Percentiles rank a stretch among this genome's conserved stretches.
Evolutionary conservation across 2,888 invertebrate species (phyloP).

Genomic region (Pteria penguin): DNA sequence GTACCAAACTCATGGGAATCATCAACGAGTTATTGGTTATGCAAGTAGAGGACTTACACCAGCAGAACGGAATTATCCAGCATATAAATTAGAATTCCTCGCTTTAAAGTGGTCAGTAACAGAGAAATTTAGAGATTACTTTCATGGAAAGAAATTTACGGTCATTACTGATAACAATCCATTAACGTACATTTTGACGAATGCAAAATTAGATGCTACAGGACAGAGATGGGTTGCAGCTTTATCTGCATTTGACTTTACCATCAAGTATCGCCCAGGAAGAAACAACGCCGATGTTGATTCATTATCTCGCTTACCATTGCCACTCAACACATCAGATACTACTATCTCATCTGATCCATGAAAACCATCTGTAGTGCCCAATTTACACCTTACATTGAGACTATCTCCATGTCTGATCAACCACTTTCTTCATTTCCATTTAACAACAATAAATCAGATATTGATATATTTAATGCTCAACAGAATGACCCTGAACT

Average conservation of each 20-base stretch:
- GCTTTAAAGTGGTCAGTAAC: neutral
- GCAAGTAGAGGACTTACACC: neutral
- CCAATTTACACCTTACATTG: neutral
- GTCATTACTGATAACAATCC: neutral
- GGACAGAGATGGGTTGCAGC: neutral
- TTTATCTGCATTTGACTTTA: neutral
- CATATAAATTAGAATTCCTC: neutral
- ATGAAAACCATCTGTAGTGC: neutral
- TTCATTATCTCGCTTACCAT: neutral
- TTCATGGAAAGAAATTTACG: neutral
- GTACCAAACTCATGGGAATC: too few species aligned
- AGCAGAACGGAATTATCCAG: neutral
- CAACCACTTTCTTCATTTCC: neutral
- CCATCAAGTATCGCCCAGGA: neutral
- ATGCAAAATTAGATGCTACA: neutral
- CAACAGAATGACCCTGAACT: conserved; percentile 5
- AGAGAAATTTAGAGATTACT: neutral
- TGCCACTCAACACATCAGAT: neutral
- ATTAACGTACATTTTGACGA: neutral
- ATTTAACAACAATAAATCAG: neutral
- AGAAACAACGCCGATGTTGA: neutral
- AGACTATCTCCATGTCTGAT: neutral
- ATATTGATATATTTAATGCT: neutral
- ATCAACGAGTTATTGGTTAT: neutral
- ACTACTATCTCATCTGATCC: neutral